phyloP scores from a whole-genome alignment of 2,113 vertebrate genomes.

The Oplegnathus fasciatus region DNA sequence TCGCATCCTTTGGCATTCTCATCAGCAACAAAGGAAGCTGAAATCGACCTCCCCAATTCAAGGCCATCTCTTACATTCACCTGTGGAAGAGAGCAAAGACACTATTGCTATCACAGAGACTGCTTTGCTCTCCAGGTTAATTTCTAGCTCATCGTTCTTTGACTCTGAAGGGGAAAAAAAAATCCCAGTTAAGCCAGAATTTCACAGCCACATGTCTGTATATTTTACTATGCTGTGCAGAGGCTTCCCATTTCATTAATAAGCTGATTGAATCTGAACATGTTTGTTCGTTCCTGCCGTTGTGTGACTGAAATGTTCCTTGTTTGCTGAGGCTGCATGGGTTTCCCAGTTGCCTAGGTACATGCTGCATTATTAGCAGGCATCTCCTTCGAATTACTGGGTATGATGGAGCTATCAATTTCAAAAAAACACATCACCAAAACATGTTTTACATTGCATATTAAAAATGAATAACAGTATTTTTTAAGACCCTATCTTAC shows the following conservation, averaged over 20 bases:
- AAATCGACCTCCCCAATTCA: constrained; percentile 65
- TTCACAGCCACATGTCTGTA: constrained; percentile 44
- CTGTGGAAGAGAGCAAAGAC: constrained; percentile 65
- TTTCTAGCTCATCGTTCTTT: constrained; percentile 49
- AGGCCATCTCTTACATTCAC: constrained; percentile 69
- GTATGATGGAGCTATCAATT: not conserved
- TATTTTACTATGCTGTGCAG: constrained; percentile 19
- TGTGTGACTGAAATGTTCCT: constrained; percentile 69
- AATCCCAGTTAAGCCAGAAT: constrained; percentile 49
- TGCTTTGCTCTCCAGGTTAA: constrained; percentile 56
- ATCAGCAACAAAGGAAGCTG: constrained; percentile 57
- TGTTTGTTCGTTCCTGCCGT: constrained; percentile 44
- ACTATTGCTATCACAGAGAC: constrained; percentile 67
- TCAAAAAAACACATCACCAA: not conserved
- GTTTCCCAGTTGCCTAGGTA: not conserved
- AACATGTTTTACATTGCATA: not conserved
- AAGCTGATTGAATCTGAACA: constrained; percentile 54
- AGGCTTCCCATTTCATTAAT: constrained; percentile 51
- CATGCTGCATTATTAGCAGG: constrained; percentile 21
- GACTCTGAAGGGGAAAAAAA: constrained; percentile 36
- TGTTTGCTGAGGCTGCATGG: constrained; percentile 54
- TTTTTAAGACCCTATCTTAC: not conserved
- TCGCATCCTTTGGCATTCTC: constrained; percentile 48
- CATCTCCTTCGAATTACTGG: not conserved
- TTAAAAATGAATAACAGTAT: not conserved